Conservation (phyloP, 2,113 vertebrate species). For the Gopherus flavomarginatus region DNA sequence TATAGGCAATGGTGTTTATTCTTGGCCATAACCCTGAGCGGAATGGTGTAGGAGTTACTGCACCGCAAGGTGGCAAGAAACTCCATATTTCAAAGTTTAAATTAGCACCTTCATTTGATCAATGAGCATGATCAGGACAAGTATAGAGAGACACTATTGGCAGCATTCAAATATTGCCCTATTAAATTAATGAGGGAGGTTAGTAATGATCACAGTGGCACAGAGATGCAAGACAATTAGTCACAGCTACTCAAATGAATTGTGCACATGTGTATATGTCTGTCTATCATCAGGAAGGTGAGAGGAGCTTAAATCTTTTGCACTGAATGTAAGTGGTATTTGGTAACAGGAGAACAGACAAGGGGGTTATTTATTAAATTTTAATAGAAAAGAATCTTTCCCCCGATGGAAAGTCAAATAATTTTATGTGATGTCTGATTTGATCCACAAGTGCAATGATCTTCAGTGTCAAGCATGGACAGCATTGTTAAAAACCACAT, state of each 20-base stretch:
- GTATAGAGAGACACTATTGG: background rate
- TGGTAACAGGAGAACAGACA: background rate
- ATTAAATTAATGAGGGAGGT: constrained; percentile 52
- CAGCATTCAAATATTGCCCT: background rate
- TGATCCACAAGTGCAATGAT: too few relatives aligned
- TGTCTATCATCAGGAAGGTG: background rate
- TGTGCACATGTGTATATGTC: background rate
- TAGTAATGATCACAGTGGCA: background rate
- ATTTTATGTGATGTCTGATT: too few relatives aligned
- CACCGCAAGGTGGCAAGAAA: background rate
- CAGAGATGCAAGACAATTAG: background rate
- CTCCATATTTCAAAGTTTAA: background rate
- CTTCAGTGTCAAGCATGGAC: too few relatives aligned
- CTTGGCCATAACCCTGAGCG: background rate
- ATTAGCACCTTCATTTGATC: background rate
- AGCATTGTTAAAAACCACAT: too few relatives aligned
- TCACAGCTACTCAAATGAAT: constrained; percentile 3
- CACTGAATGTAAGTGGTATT: background rate
- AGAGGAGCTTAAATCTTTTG: background rate
- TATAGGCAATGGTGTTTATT: background rate
- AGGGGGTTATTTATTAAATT: background rate
- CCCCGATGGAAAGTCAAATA: too few relatives aligned
- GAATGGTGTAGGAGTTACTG: background rate
- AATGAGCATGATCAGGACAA: background rate
- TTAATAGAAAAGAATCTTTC: background rate